Percentiles rank a stretch among this genome's conserved stretches.
Evolutionary conservation across 2,113 vertebrate genomes (phyloP).

Genomic region (Plecturocebus donacophilus): DNA sequence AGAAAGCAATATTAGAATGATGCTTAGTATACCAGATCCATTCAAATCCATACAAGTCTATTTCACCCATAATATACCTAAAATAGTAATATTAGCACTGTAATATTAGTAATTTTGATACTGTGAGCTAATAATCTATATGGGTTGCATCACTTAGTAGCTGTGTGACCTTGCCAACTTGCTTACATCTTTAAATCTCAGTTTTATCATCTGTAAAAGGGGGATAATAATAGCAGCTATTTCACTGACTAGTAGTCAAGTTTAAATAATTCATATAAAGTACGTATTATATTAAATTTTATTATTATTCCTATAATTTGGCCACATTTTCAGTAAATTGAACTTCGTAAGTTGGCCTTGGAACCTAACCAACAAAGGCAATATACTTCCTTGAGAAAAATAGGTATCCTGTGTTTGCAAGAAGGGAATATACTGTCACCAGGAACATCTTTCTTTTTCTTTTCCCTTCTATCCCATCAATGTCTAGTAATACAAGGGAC

Average conservation of each 20-base stretch:
- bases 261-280: conserved; percentile 26
- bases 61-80: not conserved
- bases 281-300: conserved; percentile 5
- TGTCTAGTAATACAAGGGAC: not conserved
- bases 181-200: not conserved
- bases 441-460: not conserved
- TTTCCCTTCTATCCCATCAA: not conserved
- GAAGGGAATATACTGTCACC: not conserved
- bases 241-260: not conserved
- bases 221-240: conserved; percentile 8
- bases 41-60: not conserved
- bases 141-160: not conserved
- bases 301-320: conserved; percentile 46
- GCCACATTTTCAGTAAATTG: not conserved
- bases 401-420: not conserved
- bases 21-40: not conserved
- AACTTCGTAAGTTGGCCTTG: conserved; percentile 46
- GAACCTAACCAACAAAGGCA: conserved; percentile 5
- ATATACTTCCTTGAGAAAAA: conserved; percentile 26
- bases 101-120: not conserved
- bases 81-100: not conserved
- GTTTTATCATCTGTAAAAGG: conserved; percentile 11
- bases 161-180: not conserved
- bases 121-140: not conserved
- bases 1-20: not conserved